Base-by-base conservation (phyloP, 2,113 vertebrate species). In the Penelope pileata region DNA sequence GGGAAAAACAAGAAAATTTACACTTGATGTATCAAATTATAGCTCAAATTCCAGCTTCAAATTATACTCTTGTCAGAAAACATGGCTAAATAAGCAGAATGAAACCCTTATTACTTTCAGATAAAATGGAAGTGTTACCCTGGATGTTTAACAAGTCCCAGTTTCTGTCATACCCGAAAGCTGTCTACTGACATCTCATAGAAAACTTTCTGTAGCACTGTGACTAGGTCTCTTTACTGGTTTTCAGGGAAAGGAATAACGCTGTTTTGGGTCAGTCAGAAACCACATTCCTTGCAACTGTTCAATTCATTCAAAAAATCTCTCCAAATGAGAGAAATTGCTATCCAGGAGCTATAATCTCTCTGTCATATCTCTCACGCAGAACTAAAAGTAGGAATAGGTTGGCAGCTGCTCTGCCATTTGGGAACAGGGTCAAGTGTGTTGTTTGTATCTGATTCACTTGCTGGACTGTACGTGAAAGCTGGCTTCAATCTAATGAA, bases 1-100 rank as follows among this genome's bases (percentile, higher is more conserved):
- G 60, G 51, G 36, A 87, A 91, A 90, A 89, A 2, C 75, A 95
- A 88, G 68, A 86, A 72, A 88, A 91, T 40, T 77, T 93, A 67
- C 56, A 72, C 47, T 68, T 83, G 60, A 34, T 47, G 36, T 77
- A 89, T 75, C 70, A 87, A 92, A 90, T 91, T 75, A 89, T 67
- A 83, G 59, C 78, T 87, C 63, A 56, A 66, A 86, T 87, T 89
- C 50, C 62, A 78, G 59, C 78, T 78, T 95, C 75, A 88, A 81
- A 74, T 91, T 70, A 78, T 23, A 43, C 14, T 62, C 45, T 93
- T 75, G 82, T 82, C 82, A 86, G 66, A 80, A 94, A 94, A 69
- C 21, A 50, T 18, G 21, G 15, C 80, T 91, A 80, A 94, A 87
- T 63, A 86, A 78, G 86, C 59, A 53, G 69, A 87, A 30, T 27